phyloP scores from a whole-genome alignment of 2,797 vertebrate genomes.

The Austrolebias charrua region DNA sequence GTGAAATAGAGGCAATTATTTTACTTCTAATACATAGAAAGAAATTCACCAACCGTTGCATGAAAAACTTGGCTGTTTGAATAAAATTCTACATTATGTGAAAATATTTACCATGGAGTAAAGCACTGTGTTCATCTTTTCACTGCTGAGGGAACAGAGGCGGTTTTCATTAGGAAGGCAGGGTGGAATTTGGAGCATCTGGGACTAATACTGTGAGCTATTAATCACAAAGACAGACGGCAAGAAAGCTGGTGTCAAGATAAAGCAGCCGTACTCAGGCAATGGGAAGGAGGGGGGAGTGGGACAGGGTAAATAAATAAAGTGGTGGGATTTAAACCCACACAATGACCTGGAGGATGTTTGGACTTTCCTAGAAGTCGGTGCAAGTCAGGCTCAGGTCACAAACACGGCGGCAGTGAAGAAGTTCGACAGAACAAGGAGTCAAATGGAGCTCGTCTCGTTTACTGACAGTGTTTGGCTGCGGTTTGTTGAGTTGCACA shows the following conservation, averaged over 20 bases:
- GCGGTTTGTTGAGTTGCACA: conserved; percentile 1
- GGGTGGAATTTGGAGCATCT: conserved; percentile 36
- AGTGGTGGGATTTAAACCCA: background rate
- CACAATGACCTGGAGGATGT: background rate
- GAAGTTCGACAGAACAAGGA: background rate
- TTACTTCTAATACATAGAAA: background rate
- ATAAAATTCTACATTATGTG: background rate
- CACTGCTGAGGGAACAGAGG: background rate
- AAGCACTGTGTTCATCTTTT: background rate
- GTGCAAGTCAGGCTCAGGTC: background rate
- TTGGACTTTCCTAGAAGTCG: background rate
- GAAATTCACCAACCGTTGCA: background rate
- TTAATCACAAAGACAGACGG: conserved; percentile 23
- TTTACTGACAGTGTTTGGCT: no score
- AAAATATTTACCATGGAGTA: background rate
- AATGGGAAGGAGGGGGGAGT: background rate
- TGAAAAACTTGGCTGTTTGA: background rate
- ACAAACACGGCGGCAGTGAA: background rate
- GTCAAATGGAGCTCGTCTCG: no score
- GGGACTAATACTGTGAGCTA: conserved; percentile 17
- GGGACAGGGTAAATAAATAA: background rate
- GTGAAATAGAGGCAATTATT: background rate
- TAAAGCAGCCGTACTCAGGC: background rate
- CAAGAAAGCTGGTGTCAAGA: conserved; percentile 7
- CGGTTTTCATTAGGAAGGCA: conserved; percentile 23